Percentiles rank a stretch among this genome's conserved stretches.
Evolutionary conservation across 2,888 invertebrate species (phyloP).

Genomic region (Leucania comma): DNA sequence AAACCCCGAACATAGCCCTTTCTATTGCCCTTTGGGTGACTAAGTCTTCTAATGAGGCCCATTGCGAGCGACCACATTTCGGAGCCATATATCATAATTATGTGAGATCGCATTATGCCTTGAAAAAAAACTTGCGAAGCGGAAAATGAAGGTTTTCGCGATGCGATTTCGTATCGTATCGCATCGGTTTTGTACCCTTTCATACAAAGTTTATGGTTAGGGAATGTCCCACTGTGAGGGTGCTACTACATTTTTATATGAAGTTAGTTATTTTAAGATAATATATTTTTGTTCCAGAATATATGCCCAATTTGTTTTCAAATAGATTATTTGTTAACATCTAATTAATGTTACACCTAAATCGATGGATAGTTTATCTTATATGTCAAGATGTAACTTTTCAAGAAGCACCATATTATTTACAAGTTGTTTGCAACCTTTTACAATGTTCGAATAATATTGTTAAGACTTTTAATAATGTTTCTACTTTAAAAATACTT

Average conservation of each 20-base stretch:
- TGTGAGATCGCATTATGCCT: no score
- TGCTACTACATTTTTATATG: conserved; percentile 12
- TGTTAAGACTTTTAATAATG: conserved; percentile 35
- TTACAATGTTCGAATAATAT: conserved; percentile 23
- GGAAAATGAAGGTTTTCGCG: no score
- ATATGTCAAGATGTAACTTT: conserved; percentile 14
- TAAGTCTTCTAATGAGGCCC: no score
- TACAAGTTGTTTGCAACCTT: conserved; percentile 28
- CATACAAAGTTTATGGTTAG: background rate
- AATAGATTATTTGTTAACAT: conserved; percentile 20
- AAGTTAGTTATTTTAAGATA: conserved; percentile 19
- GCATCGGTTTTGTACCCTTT: no score
- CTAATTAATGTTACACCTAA: conserved; percentile 13
- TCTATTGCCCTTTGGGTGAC: no score
- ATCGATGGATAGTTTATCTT: conserved; percentile 21
- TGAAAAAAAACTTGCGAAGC: no score
- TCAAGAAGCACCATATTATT: conserved; percentile 24
- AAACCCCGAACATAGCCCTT: no score
- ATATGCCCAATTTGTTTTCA: conserved; percentile 37
- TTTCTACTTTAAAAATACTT: conserved; percentile 31
- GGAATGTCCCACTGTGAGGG: conserved; percentile 14
- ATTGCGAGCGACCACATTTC: no score
- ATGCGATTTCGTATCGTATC: no score
- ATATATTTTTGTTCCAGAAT: conserved; percentile 24
- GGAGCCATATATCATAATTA: no score